Conservation (phyloP, 2,888 invertebrate genomes). For the Drosophila kokeensis region DNA sequence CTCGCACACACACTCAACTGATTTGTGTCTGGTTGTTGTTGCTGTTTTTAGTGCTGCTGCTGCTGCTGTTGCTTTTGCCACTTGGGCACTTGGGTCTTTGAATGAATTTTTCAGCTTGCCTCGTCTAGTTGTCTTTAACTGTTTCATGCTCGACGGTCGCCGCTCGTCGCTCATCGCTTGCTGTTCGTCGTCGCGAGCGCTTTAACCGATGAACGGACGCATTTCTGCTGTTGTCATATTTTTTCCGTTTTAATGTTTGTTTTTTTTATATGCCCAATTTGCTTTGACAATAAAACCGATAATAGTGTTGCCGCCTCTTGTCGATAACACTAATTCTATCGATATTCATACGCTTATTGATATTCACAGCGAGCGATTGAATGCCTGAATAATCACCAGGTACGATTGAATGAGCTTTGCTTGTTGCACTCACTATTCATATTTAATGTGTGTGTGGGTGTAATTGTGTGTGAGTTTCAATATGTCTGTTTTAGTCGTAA, state of each 20-base stretch:
- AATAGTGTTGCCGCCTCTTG: slow-evolving; percentile 7
- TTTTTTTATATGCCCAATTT: slow-evolving; percentile 14
- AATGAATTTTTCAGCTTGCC: slow-evolving; percentile 82
- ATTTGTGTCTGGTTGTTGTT: slow-evolving; percentile 64
- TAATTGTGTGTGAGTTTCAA: slow-evolving; percentile 13
- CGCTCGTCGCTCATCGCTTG: slow-evolving; percentile 44
- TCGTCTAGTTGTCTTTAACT: slow-evolving; percentile 82
- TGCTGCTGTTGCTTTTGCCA: slow-evolving; percentile 51
- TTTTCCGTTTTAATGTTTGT: slow-evolving; percentile 16
- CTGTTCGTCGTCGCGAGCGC: slow-evolving; percentile 39
- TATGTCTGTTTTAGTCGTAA: slow-evolving; percentile 21
- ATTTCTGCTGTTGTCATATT: slow-evolving; percentile 24
- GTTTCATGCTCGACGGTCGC: slow-evolving; percentile 72
- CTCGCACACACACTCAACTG: slow-evolving; percentile 40
- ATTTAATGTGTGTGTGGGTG: slow-evolving; percentile 26
- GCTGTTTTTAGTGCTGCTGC: slow-evolving; percentile 25
- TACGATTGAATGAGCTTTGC: slow-evolving; percentile 25
- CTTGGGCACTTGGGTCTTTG: slow-evolving; percentile 74
- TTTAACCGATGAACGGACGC: slow-evolving; percentile 34
- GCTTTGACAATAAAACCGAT: slow-evolving; percentile 8
- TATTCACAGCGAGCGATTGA: slow-evolving; percentile 36
- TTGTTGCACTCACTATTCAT: slow-evolving; percentile 41
- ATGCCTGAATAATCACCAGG: slow-evolving; percentile 32
- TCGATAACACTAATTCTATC: slow-evolving; percentile 38
- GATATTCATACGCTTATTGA: slow-evolving; percentile 21